Evolutionary conservation across 2,888 invertebrate species (phyloP), one percentile per base, ranked within the genome.

Genomic region (Entomobrya proxima): DNA sequence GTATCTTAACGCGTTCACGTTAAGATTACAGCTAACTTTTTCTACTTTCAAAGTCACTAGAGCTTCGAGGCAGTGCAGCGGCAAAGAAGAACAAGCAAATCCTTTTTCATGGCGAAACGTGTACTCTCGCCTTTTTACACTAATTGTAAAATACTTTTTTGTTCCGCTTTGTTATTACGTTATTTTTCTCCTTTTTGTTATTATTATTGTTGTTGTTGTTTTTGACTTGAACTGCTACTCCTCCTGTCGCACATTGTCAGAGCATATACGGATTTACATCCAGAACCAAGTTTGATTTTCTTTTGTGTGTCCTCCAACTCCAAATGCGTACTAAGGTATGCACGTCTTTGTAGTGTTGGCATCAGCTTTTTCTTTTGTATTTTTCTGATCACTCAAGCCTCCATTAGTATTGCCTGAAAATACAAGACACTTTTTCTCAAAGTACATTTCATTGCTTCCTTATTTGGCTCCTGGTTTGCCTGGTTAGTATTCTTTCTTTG

Each of bases 141-240:
- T 79, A 79, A 79, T 79, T 79, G 79, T 76, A 52, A 47, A 79
- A 37, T 52, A 67, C 69, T 69, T 69, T 69, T 55, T 40, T 58
- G 64, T 67, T 64, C 32, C 78, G 64, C 78, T 78, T 44, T 35
- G 47, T 79, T 69, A 67, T 67, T 67, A 40, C 67, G 24, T 18
- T 67, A 67, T 67, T 67, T 67, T 67, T 67, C 40, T 67, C n/a
- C 37, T 44, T 79, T 69, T n/a, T n/a, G n/a, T n/a, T n/a, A n/a
- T n/a, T n/a, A n/a, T n/a, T 76, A 24, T 67, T 67, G 7, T 40
- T 67, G 37, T 67, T 67, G 35, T 67, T 79, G 67, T 79, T 67
- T 67, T 69, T 79, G 79, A 79, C 69, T 67, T 55, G 78, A 50
- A 64, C 4, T 64, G 13, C 37, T 21, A 64, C 21, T 58, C 58